These are phyloP conservation scores for Oreonectes daqikongensis DNA, from an alignment of 2,797 vertebrate species.

Conservation along the genomic window DNA sequence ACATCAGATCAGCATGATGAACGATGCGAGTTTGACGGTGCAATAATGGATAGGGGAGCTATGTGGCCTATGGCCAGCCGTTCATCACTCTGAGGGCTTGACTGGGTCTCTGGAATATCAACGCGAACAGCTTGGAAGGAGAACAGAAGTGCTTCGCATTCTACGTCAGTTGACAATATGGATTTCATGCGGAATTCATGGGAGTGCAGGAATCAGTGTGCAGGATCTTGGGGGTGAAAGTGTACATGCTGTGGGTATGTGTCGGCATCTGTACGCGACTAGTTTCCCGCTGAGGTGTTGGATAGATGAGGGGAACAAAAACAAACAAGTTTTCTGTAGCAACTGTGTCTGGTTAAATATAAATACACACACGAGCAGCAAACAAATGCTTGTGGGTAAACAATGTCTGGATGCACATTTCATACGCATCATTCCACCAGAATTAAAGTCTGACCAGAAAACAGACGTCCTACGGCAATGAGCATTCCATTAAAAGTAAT, in stretches of 20 bases:
- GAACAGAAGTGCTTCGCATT: conserved; percentile 38
- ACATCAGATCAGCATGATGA: conserved; percentile 54
- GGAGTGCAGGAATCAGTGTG: conserved; percentile 32
- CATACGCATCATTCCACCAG: conserved; percentile 26
- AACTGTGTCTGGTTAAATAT: conserved; percentile 27
- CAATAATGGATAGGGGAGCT: conserved; percentile 52
- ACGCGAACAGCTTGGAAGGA: conserved; percentile 41
- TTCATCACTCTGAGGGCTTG: conserved; percentile 55
- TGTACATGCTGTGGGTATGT: conserved; percentile 1
- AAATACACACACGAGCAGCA: conserved; percentile 9
- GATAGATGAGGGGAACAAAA: conserved; percentile 19
- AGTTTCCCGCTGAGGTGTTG: conserved; percentile 20
- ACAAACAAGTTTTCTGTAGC: conserved; percentile 17
- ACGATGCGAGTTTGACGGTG: conserved; percentile 51
- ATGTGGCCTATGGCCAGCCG: conserved; percentile 45
- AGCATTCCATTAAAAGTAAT: not conserved
- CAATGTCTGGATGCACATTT: conserved; percentile 26
- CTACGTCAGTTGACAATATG: conserved; percentile 24
- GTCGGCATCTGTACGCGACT: conserved; percentile 26
- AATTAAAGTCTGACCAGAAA: conserved; percentile 20
- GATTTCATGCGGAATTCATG: conserved; percentile 35
- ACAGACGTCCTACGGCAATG: conserved; percentile 31
- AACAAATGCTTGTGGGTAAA: conserved; percentile 19
- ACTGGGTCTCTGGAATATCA: conserved; percentile 50
- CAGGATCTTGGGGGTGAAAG: not conserved